A percentile compares a stretch with the other conserved stretches of the same genome.
Evolutionary conservation across 2,888 invertebrate genomes (phyloP).

Genomic region (Bugula neritina): DNA sequence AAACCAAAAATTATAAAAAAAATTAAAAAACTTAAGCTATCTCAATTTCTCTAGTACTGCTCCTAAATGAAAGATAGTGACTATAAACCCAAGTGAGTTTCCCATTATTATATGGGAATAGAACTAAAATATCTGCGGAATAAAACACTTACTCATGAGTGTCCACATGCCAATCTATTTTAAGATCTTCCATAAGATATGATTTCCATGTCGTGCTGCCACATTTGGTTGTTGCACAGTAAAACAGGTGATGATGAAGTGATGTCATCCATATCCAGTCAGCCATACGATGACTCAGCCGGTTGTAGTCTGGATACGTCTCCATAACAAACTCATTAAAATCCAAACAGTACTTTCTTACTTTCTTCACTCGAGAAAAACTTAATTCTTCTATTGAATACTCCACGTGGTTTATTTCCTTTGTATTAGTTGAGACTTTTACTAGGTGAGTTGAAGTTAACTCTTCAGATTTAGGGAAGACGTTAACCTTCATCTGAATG

Average conservation of each 20-base stretch:
- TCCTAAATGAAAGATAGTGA: too few relatives aligned
- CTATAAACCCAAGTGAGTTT: too few relatives aligned
- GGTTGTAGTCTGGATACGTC: neutral
- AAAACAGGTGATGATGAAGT: neutral
- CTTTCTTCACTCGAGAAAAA: neutral
- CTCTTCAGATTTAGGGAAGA: neutral
- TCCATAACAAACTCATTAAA: neutral
- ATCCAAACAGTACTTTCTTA: neutral
- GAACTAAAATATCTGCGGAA: too few relatives aligned
- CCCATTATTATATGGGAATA: too few relatives aligned
- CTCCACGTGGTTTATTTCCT: too few relatives aligned
- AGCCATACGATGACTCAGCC: neutral
- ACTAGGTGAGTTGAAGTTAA: too few relatives aligned
- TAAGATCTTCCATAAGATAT: constrained; percentile 18
- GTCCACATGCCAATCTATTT: constrained; percentile 14
- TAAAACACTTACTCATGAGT: constrained; percentile 14
- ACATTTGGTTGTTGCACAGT: constrained; percentile 22
- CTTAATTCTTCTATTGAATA: neutral
- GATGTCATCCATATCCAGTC: constrained; percentile 16
- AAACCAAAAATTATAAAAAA: too few relatives aligned
- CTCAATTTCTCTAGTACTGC: too few relatives aligned
- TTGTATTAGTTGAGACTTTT: neutral
- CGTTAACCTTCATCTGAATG: neutral
- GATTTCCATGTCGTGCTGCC: constrained; percentile 23
- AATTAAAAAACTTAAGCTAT: too few relatives aligned